phyloP scores from a whole-genome alignment of 1,140 invertebrate species.

The Heterodera carotae region DNA sequence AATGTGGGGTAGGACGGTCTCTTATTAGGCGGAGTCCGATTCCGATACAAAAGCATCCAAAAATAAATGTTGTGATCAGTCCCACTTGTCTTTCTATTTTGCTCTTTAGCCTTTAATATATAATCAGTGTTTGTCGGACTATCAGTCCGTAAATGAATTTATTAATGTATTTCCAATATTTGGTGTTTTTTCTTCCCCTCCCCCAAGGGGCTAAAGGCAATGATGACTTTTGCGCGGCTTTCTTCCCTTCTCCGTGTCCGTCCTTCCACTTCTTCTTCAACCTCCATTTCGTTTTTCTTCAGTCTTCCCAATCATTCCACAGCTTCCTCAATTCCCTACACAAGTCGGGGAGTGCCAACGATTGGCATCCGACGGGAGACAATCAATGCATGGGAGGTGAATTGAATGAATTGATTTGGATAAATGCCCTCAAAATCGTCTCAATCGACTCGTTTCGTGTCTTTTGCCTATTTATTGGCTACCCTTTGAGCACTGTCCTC shows the following conservation, averaged over 20 bases:
- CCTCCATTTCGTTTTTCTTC: not conserved
- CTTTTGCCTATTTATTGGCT: no score
- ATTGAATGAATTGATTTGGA: no score
- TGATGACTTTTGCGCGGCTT: not conserved
- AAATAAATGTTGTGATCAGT: no score
- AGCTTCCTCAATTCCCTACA: constrained; percentile 19
- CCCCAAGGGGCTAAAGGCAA: not conserved
- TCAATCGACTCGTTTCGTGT: not conserved
- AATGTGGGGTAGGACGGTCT: not conserved
- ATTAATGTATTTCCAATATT: not conserved
- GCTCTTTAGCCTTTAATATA: not conserved
- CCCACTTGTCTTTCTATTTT: no score
- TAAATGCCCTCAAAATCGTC: no score
- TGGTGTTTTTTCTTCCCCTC: not conserved
- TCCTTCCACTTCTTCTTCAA: constrained; percentile 6
- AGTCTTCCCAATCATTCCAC: not conserved
- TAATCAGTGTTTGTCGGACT: no score
- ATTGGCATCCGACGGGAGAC: constrained; percentile 61
- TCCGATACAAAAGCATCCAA: not conserved
- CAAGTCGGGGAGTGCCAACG: constrained; percentile 22
- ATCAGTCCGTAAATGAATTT: no score
- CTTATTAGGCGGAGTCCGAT: not conserved
- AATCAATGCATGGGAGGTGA: constrained; percentile 76
- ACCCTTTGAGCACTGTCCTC: not conserved
- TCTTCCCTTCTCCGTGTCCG: not conserved